Conservation (phyloP, 2,113 vertebrate species). For the Catagonus wagneri region DNA sequence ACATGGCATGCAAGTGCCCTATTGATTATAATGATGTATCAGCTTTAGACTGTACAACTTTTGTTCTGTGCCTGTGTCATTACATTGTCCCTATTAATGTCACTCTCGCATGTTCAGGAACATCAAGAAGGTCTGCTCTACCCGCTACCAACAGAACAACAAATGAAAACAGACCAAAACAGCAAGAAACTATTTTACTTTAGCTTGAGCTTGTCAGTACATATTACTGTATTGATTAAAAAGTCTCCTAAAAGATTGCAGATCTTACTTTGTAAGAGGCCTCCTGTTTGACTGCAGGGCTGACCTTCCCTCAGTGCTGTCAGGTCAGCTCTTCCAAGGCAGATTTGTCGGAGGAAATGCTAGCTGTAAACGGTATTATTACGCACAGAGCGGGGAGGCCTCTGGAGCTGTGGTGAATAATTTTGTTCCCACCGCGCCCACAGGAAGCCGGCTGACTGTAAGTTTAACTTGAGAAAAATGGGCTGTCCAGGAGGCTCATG, state of each 20-base stretch:
- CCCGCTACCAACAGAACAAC: neutral
- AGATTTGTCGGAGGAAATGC: neutral
- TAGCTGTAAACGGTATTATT: neutral
- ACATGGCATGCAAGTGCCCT: neutral
- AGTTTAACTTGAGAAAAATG: constrained; percentile 51
- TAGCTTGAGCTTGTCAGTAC: neutral
- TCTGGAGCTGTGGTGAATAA: constrained; percentile 26
- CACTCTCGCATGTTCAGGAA: neutral
- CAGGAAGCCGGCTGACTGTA: constrained; percentile 25
- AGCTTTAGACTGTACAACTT: neutral
- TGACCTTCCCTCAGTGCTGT: neutral
- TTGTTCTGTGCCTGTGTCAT: neutral
- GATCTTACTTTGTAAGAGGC: neutral
- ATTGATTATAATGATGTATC: neutral
- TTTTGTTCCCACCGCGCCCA: constrained; percentile 48
- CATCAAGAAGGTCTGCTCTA: neutral
- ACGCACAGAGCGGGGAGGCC: neutral
- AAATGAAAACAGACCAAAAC: neutral
- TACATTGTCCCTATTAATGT: neutral
- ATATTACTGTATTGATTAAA: neutral
- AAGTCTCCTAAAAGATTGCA: neutral
- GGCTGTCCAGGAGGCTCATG: constrained; percentile 37
- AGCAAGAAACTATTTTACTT: neutral
- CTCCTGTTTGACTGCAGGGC: neutral
- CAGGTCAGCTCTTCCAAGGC: neutral